Evolutionary conservation across 1,140 invertebrate species (phyloP), one percentile per base, ranked within the genome.

Genomic region (Zeugodacus cucurbitae): DNA sequence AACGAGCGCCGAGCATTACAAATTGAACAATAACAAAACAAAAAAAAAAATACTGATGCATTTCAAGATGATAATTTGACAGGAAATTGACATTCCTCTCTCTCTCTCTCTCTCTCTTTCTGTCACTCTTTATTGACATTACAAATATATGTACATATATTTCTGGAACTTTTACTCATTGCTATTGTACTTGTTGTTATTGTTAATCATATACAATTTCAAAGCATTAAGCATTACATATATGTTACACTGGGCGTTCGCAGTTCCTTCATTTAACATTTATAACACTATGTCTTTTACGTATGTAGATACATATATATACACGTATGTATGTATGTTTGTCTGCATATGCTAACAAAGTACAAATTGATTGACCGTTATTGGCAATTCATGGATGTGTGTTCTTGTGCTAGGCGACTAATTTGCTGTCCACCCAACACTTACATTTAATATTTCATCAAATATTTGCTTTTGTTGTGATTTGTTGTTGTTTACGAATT

Each of bases 241-340:
- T 89, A 88, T 90, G 89, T 90, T 91, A 91, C 90, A 91, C 90
- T 90, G 90, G 90, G 89, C 90, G 89, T 90, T 89, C 87, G 87
- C 62, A 87, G 87, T 87, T 67, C 62, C 64, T 87, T 70, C 57
- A 67, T 59, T 87, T 62, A 58, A 59, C 57, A 64, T 64, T 87
- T 34, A 87, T 48, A 20, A 54, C 48, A 17, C 11, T 54, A 20
- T 54, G 14, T 54, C 14, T 54, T 54, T n/a, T n/a, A n/a, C n/a
- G n/a, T 54, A 54, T 54, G 48, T 54, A 54, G 6, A 62, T 62
- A 62, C 58, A 22, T 62, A 62, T 62, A 1, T 62, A 62, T 3
- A 2, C n/a, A 62, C 10, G 58, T 62, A 62, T 62, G 5, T 26
- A 26, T 59, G n/a, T 62, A 62, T 62, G 20, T 4, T 22, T 20